A percentile compares a stretch with the other conserved stretches of the same genome.
These are phyloP conservation scores for Planococcus citri DNA, from an alignment of 1,140 invertebrate genomes.

Conservation along the genomic window DNA sequence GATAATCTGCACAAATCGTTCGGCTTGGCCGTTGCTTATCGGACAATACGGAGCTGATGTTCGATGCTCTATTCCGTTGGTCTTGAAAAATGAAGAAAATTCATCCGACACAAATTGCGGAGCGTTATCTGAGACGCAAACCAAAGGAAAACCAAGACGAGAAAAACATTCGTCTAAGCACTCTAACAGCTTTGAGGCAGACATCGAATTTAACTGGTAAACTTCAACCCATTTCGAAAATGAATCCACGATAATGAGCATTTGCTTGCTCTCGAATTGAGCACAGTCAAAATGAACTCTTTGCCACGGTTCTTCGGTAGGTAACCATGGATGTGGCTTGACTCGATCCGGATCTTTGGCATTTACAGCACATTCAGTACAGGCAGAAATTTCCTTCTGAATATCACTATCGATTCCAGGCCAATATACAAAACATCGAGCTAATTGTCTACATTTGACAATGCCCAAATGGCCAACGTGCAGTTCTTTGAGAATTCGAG, in stretches of 20 bases:
- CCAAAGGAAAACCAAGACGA: slow-evolving; percentile 27
- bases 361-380: background rate
- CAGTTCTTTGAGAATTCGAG: too few relatives aligned
- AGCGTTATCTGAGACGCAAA: slow-evolving; percentile 31
- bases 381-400: background rate
- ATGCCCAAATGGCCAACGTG: too few relatives aligned
- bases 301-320: background rate
- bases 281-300: background rate
- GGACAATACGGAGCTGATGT: slow-evolving; percentile 30
- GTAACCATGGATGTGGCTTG: background rate
- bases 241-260: slow-evolving; percentile 22
- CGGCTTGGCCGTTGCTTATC: slow-evolving; percentile 30
- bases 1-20: slow-evolving; percentile 33
- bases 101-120: slow-evolving; percentile 27
- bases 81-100: slow-evolving; percentile 28
- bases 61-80: slow-evolving; percentile 27
- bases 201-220: slow-evolving; percentile 22
- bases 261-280: background rate
- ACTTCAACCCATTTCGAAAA: slow-evolving; percentile 35
- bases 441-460: too few relatives aligned
- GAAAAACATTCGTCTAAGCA: slow-evolving; percentile 27
- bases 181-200: slow-evolving; percentile 21
- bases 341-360: background rate
- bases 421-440: background rate
- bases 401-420: background rate